Base-by-base conservation (phyloP, 2,113 vertebrate genomes). In the Poicephalus meyeri region DNA sequence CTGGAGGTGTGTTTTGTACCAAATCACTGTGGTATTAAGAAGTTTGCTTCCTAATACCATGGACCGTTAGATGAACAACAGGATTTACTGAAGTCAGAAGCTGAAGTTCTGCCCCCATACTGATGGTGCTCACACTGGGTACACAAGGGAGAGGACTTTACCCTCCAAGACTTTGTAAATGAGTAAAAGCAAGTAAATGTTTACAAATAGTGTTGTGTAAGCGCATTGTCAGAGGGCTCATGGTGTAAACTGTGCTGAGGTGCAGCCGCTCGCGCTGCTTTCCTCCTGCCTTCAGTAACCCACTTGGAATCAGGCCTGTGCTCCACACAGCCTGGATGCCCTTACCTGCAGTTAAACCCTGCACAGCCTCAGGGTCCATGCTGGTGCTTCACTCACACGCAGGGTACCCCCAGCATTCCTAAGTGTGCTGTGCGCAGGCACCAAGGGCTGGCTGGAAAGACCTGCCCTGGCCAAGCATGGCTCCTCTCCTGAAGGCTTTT, bases 141-240 rank as follows among this genome's bases (percentile, higher is more conserved):
- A 60, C 85, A 80, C 91, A 86, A 77, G 89, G 60, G 85, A 39
- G 14, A 60, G 95, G 88, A 97, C 96, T 96, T 96, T 90, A 86
- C 90, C 55, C 95, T 20, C 6, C 52, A 74, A 94, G 90, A 29
- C 91, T 94, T 94, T 21, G 97, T 97, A 92, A 97, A 95, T 94
- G 88, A 97, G 86, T 91, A 95, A 94, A 94, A 83, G 78, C 37
- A 28, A 96, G 97, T 96, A 97, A 97, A 97, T 94, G 95, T 96
- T 98, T 97, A 94, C 97, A 97, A 95, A 93, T 80, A 82, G 64
- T 2, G 2, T 97, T 97, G 92, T 83, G 95, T 91, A 95, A 97
- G 82, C 35, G 19, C 76, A 42, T 80, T 25, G 44, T 77, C 21
- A 50, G 65, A 79, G 66, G 52, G 24, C 63, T 69, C 53, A 1